Evolutionary conservation across 2,113 vertebrate genomes (phyloP).

Genomic region (Tursiops truncatus): DNA sequence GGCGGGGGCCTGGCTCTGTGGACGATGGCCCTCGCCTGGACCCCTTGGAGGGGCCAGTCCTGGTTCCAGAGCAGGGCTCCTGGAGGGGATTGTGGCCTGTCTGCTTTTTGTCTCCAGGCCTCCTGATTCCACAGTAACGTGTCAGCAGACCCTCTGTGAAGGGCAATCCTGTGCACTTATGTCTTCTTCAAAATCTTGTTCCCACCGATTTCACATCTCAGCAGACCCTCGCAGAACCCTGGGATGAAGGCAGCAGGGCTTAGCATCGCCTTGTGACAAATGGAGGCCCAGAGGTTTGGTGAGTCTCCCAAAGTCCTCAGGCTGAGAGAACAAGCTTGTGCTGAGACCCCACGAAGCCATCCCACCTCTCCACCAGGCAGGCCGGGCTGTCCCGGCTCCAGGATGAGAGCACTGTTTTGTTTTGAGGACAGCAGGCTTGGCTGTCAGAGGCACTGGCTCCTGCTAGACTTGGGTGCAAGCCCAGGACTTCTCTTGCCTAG

Average conservation of each 20-base stretch:
- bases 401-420: background rate
- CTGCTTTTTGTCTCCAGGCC: background rate
- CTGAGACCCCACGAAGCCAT: background rate
- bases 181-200: background rate
- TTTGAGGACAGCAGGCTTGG: background rate
- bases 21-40: background rate
- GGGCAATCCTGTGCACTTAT: background rate
- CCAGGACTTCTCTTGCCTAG: background rate
- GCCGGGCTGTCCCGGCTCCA: background rate
- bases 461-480: background rate
- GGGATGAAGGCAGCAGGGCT: background rate
- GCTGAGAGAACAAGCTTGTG: background rate
- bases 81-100: background rate
- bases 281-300: background rate
- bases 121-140: background rate
- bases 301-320: background rate
- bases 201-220: background rate
- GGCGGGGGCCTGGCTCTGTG: background rate
- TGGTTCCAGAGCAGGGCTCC: background rate
- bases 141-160: background rate
- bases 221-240: background rate
- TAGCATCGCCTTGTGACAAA: background rate
- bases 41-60: background rate
- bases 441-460: background rate
- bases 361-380: background rate